These are phyloP conservation scores for Antechinus stuartii DNA, from an alignment of 2,113 vertebrate species.

Conservation along the genomic window DNA sequence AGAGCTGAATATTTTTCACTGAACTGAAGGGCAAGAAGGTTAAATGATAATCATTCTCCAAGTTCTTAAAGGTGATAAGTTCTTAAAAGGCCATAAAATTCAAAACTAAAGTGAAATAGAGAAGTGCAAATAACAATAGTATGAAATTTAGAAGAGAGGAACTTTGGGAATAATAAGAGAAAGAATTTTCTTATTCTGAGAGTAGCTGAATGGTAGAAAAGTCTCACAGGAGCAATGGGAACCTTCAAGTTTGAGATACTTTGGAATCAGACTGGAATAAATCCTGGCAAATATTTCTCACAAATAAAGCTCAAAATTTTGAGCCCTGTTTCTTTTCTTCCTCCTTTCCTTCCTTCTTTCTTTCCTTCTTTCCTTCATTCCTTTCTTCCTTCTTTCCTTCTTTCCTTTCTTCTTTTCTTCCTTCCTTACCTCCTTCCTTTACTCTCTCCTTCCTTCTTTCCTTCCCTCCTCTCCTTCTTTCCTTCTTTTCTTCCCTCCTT, in stretches of 20 bases:
- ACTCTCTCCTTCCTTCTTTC: neutral
- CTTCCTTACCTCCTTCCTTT: neutral
- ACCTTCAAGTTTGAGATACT: slow-evolving; percentile 17
- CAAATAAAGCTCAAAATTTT: slow-evolving; percentile 18
- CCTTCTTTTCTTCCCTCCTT: neutral
- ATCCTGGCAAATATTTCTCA: slow-evolving; percentile 43
- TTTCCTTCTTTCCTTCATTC: accelerated
- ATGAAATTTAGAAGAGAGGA: slow-evolving; percentile 36
- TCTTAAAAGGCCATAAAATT: slow-evolving; percentile 44
- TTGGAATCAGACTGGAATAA: slow-evolving; percentile 37
- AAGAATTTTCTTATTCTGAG: slow-evolving; percentile 53
- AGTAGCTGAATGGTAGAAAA: slow-evolving; percentile 50
- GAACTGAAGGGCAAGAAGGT: neutral
- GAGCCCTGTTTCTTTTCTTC: neutral
- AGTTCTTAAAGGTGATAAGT: slow-evolving; percentile 26
- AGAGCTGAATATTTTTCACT: slow-evolving; percentile 29
- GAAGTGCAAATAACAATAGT: slow-evolving; percentile 40
- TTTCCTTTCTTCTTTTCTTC: accelerated
- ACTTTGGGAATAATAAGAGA: slow-evolving; percentile 61
- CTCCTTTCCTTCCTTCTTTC: neutral
- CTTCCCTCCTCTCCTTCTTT: neutral
- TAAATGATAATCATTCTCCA: slow-evolving; percentile 39
- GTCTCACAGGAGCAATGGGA: slow-evolving; percentile 30
- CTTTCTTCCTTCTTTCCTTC: accelerated
- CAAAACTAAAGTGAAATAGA: slow-evolving; percentile 53